Conservation (phyloP, 2,113 vertebrate genomes). For the Ochotona curzoniae region DNA sequence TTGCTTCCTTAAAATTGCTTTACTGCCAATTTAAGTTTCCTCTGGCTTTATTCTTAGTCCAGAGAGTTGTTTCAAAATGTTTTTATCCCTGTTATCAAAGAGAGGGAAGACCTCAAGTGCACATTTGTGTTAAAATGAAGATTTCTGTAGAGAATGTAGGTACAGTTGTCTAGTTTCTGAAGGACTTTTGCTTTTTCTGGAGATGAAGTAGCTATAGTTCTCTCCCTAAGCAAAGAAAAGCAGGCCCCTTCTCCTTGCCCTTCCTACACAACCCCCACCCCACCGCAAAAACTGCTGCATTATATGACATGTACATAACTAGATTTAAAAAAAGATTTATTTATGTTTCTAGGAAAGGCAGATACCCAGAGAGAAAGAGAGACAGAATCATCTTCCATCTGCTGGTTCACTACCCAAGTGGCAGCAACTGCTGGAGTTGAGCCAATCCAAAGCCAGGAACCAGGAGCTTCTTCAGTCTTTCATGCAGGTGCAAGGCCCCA, state of each 20-base stretch:
- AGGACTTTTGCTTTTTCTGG: neutral
- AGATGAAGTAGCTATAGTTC: neutral
- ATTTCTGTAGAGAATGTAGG: neutral
- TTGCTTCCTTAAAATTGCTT: slow-evolving; percentile 24
- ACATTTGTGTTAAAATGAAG: neutral
- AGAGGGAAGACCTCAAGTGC: neutral
- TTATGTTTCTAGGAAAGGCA: no score
- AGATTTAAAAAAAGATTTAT: no score
- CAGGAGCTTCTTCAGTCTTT: no score
- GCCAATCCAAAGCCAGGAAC: no score
- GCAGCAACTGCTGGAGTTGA: no score
- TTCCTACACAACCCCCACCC: neutral
- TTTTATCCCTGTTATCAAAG: slow-evolving; percentile 19
- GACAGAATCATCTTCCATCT: no score
- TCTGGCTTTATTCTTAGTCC: neutral
- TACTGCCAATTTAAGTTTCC: slow-evolving; percentile 1
- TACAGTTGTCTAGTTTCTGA: neutral
- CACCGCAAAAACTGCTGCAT: neutral
- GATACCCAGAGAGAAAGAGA: no score
- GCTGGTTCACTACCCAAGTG: no score
- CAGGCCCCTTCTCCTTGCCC: neutral
- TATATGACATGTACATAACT: neutral
- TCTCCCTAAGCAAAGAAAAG: neutral
- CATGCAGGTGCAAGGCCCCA: no score
- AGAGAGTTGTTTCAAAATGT: slow-evolving; percentile 11